A percentile compares a stretch with the other conserved stretches of the same genome.
phyloP scores from a whole-genome alignment of 2,888 invertebrate genomes.

The Brenthis ino region DNA sequence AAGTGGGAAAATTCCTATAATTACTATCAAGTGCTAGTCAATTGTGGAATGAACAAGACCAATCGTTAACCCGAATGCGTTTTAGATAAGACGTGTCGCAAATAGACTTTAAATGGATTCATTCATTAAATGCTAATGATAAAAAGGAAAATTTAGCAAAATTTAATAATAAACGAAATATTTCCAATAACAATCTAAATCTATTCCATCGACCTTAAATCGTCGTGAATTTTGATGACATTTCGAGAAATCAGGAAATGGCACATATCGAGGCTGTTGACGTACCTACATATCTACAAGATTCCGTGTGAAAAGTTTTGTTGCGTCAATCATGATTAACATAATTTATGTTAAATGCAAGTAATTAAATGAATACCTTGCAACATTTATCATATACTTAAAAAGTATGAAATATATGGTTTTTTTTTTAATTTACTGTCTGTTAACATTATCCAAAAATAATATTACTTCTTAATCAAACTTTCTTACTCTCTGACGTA shows the following conservation, averaged over 20 bases:
- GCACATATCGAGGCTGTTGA: slow-evolving; percentile 17
- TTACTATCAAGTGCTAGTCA: slow-evolving; percentile 58
- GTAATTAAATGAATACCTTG: slow-evolving; percentile 24
- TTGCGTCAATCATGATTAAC: slow-evolving; percentile 29
- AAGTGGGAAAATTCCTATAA: slow-evolving; percentile 78
- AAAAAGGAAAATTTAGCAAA: slow-evolving; percentile 74
- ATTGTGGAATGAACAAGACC: slow-evolving; percentile 54
- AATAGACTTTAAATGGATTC: slow-evolving; percentile 66
- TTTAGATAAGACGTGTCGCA: slow-evolving; percentile 60
- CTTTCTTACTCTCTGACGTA: too few species aligned
- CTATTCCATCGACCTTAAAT: slow-evolving; percentile 2
- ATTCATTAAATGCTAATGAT: slow-evolving; percentile 59
- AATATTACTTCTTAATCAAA: too few species aligned
- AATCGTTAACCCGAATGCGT: slow-evolving; percentile 66
- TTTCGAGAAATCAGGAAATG: slow-evolving; percentile 34
- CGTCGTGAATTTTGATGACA: slow-evolving; percentile 16
- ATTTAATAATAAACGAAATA: slow-evolving; percentile 42
- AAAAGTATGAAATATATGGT: background rate
- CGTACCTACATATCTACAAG: slow-evolving; percentile 2
- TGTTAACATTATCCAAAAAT: too few species aligned
- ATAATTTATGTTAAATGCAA: slow-evolving; percentile 34
- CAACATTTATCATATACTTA: slow-evolving; percentile 4
- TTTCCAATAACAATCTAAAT: slow-evolving; percentile 27
- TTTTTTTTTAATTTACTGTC: too few species aligned
- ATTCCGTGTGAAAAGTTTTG: slow-evolving; percentile 30